Base-by-base conservation (phyloP, 1,140 invertebrate genomes). In the Tetranychus cinnabarinus region DNA sequence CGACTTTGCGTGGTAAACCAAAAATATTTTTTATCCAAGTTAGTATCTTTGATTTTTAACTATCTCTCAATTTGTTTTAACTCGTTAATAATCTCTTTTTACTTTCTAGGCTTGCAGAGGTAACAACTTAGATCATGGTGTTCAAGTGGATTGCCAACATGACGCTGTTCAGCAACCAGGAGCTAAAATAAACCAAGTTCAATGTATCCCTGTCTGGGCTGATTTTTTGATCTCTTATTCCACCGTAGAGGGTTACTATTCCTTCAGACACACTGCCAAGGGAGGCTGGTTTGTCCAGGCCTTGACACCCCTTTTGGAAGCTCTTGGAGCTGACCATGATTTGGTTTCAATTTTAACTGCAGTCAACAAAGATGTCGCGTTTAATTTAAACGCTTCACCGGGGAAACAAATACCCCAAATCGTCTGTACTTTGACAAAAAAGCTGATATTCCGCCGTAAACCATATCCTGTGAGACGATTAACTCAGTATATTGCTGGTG, bases 251-350 rank as follows among this genome's bases (percentile, higher is more conserved):
- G 89, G 87, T 62, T 88, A 79, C 72, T 96, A 83, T 72, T 93
- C 90, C 0, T 97, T 91, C 91, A 79, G 91, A 62, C 95, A 96
- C 69, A 91, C 88, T 12, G 84, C 82, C 8, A 74, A 73, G 46
- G 87, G 88, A 15, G 66, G 65, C 0, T 97, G 92, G 91, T 97
- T 95, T 69, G 85, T 96, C 72, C 90, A 97, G 76, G 83, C 89
- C 1, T 73, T 97, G 1, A 85, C 83, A 67, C 72, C 80, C 12
- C 84, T 90, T 67, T 71, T 96, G 4, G 75, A 78, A 42, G 79
- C 78, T 46, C 78, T 82, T 71, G 81, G 79, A n/a, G 77, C 78
- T 64, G 78, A 81, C n/a, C 76, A 82, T 64, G 89, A 96, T 69
- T 72, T 97, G 7, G 70, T 95, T 13, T 85, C 84, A 34, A 75